A percentile compares a stretch with the other conserved stretches of the same genome.
These are phyloP conservation scores for Smithornis capensis DNA, from an alignment of 2,113 vertebrate species.

Conservation along the genomic window DNA sequence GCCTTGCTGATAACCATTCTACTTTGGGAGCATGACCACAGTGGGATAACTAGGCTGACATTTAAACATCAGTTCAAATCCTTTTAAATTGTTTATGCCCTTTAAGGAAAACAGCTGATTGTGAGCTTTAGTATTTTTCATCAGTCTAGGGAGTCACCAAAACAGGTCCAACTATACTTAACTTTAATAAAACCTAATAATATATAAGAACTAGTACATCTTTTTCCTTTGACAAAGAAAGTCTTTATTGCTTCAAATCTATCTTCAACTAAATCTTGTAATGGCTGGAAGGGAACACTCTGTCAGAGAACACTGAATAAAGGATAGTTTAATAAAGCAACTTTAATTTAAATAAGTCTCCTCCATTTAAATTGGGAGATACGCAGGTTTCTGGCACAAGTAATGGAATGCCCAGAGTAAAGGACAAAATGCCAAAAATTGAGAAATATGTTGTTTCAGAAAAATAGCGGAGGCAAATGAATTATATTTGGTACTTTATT, in stretches of 20 bases:
- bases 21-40: not conserved
- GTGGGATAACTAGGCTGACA: conserved; percentile 42
- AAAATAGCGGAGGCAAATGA: accelerated
- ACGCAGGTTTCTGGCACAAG: not conserved
- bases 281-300: not conserved
- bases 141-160: not conserved
- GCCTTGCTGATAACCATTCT: not conserved
- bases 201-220: not conserved
- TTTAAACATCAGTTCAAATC: not conserved
- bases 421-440: not conserved
- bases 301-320: not conserved
- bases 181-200: not conserved
- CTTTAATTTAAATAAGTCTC: not conserved
- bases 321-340: not conserved
- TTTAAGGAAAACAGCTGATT: conserved; percentile 20
- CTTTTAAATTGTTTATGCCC: not conserved
- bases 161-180: not conserved
- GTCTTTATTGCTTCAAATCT: not conserved
- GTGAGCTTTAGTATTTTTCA: not conserved
- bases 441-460: not conserved
- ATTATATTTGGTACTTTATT: not conserved
- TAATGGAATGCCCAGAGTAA: accelerated
- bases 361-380: not conserved
- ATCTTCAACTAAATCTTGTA: not conserved
- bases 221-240: not conserved